phyloP scores from a whole-genome alignment of 2,113 vertebrate species.

The Grantiella picta region DNA sequence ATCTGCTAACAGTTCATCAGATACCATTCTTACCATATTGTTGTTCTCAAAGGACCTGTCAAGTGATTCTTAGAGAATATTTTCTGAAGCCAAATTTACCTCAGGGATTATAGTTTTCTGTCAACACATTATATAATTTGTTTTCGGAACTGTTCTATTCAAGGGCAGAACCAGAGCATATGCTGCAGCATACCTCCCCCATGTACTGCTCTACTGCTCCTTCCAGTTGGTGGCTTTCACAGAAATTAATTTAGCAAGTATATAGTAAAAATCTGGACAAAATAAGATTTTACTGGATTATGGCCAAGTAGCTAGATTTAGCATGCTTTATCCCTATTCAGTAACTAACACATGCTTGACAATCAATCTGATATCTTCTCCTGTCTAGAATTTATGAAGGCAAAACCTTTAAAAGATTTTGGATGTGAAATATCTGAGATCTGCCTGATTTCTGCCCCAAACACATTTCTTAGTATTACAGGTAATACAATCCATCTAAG shows the following conservation, averaged over 20 bases:
- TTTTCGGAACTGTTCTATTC: constrained; percentile 62
- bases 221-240: constrained; percentile 52
- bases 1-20: neutral
- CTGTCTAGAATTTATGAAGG: neutral
- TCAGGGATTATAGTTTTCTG: constrained; percentile 52
- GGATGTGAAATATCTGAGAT: neutral
- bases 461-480: neutral
- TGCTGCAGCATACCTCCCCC: constrained; percentile 45
- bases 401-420: neutral
- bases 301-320: constrained; percentile 15
- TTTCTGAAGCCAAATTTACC: constrained; percentile 60
- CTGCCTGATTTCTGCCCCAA: neutral
- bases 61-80: constrained; percentile 40
- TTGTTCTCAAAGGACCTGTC: constrained; percentile 34
- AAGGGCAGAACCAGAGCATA: constrained; percentile 65
- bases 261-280: constrained; percentile 59
- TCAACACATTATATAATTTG: constrained; percentile 68
- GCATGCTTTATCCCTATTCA: neutral
- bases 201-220: constrained; percentile 10
- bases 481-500: neutral
- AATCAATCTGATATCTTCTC: neutral
- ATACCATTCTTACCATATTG: neutral
- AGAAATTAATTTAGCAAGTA: constrained; percentile 55
- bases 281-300: constrained; percentile 49
- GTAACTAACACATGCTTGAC: neutral